Evolutionary conservation across 2,888 invertebrate genomes (phyloP), one percentile per base, ranked within the genome.

Genomic region (Lasius platythorax): DNA sequence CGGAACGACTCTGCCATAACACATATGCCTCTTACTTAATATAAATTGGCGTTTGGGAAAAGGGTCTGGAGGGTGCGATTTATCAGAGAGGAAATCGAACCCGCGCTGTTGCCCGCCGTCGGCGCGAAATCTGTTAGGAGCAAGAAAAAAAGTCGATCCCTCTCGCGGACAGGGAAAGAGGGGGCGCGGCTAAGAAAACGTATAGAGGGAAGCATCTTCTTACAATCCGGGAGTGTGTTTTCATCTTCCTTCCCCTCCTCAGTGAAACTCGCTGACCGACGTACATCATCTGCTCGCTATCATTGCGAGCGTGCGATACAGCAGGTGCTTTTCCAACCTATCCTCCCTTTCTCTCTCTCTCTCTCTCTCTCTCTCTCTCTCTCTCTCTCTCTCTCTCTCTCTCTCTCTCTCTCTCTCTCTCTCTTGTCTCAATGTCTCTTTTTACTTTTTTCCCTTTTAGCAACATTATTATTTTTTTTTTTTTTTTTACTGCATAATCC

Each of bases 211-310:
- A 30, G 67, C 43, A 50, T 76, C 33, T 12, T 56, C 18, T 40
- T 43, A 28, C 9, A 66, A 37, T 50, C 18, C 37, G 23, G 28
- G 3, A 33, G 37, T 53, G 46, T 81, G 67, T 84, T 85, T 81
- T 83, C 66, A 50, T 61, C 68, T 73, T 74, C 46, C 53, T 75
- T 70, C 68, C 40, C 64, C 30, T 53, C 28, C 11, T 28, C 50
- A 43, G 37, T 50, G 53, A 81, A 75, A 83, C 63, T 58, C n/a
- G 11, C 53, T 56, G n/a, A 63, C 63, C 76, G 83, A 85, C 86
- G 86, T 90, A 89, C 86, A 90, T 91, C 89, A 90, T 87, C 75
- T 68, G 78, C 82, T 86, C 82, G 87, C 76, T 90, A 87, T 89
- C 87, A 87, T 89, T 82, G 87, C 82, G 67, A 81, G 82, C 87